phyloP scores from a whole-genome alignment of 2,888 invertebrate genomes.

The Abscondita cerata region DNA sequence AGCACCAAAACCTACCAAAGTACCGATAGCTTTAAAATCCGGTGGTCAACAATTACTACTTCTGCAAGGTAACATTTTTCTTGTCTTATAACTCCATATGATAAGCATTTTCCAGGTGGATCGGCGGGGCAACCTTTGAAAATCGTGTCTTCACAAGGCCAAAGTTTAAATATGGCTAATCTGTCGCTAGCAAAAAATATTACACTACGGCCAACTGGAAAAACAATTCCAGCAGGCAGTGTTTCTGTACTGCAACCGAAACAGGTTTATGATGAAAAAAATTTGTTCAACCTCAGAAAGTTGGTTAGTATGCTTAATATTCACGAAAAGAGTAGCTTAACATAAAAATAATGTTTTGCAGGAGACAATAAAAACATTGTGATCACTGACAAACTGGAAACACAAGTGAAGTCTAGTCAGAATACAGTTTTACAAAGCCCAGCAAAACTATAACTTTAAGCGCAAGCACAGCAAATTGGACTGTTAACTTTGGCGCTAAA shows the following conservation, averaged over 20 bases:
- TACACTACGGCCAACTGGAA: constrained; percentile 51
- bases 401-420: constrained; percentile 34
- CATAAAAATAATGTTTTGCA: too few species aligned
- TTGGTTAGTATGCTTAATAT: constrained; percentile 25
- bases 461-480: constrained; percentile 71
- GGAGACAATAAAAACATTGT: constrained; percentile 18
- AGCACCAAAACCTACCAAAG: constrained; percentile 60
- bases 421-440: constrained; percentile 52
- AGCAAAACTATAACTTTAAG: constrained; percentile 69
- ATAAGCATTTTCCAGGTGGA: constrained; percentile 34
- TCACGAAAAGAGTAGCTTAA: too few species aligned
- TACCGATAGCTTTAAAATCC: constrained; percentile 53
- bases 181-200: constrained; percentile 52
- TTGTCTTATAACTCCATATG: too few species aligned
- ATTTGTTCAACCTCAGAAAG: constrained; percentile 37
- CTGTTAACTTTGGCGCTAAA: constrained; percentile 59
- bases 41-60: constrained; percentile 60
- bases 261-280: constrained; percentile 56
- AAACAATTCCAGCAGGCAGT: constrained; percentile 45
- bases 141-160: constrained; percentile 54
- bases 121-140: constrained; percentile 55
- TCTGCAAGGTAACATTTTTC: constrained; percentile 54
- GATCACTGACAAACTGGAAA: constrained; percentile 52
- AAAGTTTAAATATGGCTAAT: constrained; percentile 54
- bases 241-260: constrained; percentile 49